phyloP scores from a whole-genome alignment of 2,113 vertebrate species.

The Ageneiosus marmoratus region DNA sequence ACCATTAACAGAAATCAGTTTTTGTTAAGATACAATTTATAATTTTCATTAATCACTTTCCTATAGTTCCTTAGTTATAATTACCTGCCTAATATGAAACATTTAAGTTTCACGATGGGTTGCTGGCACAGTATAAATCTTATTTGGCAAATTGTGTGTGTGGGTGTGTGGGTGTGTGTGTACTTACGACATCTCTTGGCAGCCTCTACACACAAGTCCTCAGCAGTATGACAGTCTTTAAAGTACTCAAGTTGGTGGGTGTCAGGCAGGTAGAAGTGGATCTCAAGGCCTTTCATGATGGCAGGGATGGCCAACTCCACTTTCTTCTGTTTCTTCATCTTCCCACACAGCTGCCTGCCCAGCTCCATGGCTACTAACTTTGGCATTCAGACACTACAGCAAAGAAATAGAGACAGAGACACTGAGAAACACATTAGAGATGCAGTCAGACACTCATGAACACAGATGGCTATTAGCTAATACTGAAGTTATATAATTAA shows the following conservation, averaged over 20 bases:
- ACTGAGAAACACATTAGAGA: background rate
- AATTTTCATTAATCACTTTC: background rate
- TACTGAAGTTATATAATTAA: background rate
- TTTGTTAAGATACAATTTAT: background rate
- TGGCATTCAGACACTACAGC: slow-evolving; percentile 83
- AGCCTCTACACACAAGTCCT: slow-evolving; percentile 85
- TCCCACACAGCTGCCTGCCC: slow-evolving; percentile 93
- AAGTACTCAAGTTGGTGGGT: slow-evolving; percentile 72
- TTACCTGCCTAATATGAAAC: background rate
- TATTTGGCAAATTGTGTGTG: too few species aligned
- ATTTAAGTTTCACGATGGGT: background rate
- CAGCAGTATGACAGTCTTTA: slow-evolving; percentile 79
- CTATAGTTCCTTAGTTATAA: background rate
- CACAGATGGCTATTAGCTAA: background rate
- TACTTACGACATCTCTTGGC: slow-evolving; percentile 89
- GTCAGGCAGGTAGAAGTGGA: slow-evolving; percentile 83
- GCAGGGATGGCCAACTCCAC: slow-evolving; percentile 65
- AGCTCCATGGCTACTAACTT: slow-evolving; percentile 81
- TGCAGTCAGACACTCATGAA: background rate
- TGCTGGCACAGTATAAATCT: background rate
- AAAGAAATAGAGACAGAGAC: background rate
- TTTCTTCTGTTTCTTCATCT: slow-evolving; percentile 86
- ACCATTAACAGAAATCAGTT: background rate
- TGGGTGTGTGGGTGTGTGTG: too few species aligned
- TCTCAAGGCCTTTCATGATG: slow-evolving; percentile 79